Base-by-base conservation (phyloP, 2,888 invertebrate species). In the Bedellia somnulentella region DNA sequence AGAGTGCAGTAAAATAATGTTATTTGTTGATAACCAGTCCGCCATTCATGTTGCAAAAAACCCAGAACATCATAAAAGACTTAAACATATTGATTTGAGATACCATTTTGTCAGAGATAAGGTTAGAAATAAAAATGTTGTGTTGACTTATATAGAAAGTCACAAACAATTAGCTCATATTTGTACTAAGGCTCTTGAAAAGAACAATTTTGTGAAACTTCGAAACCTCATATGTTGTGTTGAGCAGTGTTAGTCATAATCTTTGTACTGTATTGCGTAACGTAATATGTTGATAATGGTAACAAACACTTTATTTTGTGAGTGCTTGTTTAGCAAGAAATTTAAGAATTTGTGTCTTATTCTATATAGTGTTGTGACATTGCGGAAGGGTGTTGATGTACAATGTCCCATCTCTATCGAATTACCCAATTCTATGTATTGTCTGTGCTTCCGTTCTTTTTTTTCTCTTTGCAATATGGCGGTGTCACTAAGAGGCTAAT, bases 1-100 rank as follows among this genome's bases (percentile, higher is more conserved):
- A 3, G 18, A 29, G 1, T 24, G 22, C 29, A 6, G 16, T 12
- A 11, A 25, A 12, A 6, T 25, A 12, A 11, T 25, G 11, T 25
- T 25, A 25, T 12, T 25, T 2, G 37, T 33, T 11, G 18, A 18
- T 18, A 37, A 35, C 30, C 33, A 37, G 15, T 29, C 25, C 4
- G 17, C 22, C 11, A 29, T 29, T 22, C 5, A 11, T 14, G 18
- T 29, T 13, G 29, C 29, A 5, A 21, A 29, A n/a, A 29, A 29
- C 22, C 29, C 29, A 10, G 12, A n/a, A 10, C 16, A 22, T 21
- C 29, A 29, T 16, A 29, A 21, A 10, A 14, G 30, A n/a, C 6
- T 13, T 12, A 30, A 30, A 11, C 24, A 30, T 10, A 30, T 30
- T 16, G 30, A 30, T n/a, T 21, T 30, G 6, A 30, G 24, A 15